Percentiles rank a stretch among this genome's conserved stretches.
Evolutionary conservation across 2,113 vertebrate species (phyloP).

Genomic region (Chaenocephalus aceratus): DNA sequence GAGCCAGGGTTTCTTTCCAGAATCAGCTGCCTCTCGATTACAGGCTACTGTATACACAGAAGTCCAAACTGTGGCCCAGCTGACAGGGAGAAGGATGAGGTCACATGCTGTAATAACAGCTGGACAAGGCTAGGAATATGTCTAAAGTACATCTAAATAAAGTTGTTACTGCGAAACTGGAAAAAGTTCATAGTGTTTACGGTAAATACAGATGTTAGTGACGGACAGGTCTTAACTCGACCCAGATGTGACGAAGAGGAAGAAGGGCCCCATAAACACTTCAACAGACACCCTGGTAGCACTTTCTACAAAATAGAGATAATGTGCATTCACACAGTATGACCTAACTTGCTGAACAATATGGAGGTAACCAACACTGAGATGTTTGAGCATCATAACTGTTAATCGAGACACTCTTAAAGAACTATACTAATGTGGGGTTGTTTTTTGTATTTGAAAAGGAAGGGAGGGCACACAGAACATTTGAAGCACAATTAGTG

Average conservation of each 20-base stretch:
- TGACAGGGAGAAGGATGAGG: not conserved
- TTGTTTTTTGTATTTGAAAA: not conserved
- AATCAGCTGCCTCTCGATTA: conserved; percentile 15
- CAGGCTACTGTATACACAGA: conserved; percentile 7
- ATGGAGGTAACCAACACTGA: not conserved
- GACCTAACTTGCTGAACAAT: not conserved
- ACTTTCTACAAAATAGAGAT: conserved; percentile 26
- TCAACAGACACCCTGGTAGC: conserved; percentile 61
- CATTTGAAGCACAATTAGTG: too few relatives aligned
- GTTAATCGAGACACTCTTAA: not conserved
- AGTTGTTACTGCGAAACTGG: conserved; percentile 1
- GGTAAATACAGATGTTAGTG: conserved; percentile 60
- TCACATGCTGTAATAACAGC: conserved; percentile 32
- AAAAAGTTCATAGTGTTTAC: conserved; percentile 46
- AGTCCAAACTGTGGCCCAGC: conserved; percentile 19
- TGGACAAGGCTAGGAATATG: conserved; percentile 29
- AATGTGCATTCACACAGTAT: not conserved
- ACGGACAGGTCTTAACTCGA: conserved; percentile 62
- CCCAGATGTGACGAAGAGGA: conserved; percentile 65
- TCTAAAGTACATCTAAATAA: conserved; percentile 19
- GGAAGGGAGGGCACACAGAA: not conserved
- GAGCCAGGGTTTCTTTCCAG: not conserved
- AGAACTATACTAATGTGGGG: not conserved
- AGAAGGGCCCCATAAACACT: conserved; percentile 50
- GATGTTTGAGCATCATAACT: not conserved